Evolutionary conservation across 2,888 invertebrate species (phyloP), one percentile per base, ranked within the genome.

Genomic region (Argyra leucocephala): DNA sequence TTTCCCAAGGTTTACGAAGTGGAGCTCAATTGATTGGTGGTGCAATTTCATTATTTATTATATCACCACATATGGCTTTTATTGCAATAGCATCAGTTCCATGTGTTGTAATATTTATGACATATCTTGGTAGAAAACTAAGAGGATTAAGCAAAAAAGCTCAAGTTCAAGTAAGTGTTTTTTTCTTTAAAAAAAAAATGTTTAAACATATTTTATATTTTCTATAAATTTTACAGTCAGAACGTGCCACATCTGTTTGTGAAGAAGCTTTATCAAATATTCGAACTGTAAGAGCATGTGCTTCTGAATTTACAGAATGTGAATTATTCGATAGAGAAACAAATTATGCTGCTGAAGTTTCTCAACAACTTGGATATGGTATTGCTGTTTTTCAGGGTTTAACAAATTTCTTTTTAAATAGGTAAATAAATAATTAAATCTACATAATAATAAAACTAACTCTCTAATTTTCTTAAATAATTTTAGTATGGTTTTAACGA

Each of bases 201-300:
- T 26, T n/a, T n/a, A 26, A 26, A 7, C 4, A 26, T 26, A 26
- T 26, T 26, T 26, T 26, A 26, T 26, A 6, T 26, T 26, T 26
- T 26, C 4, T 26, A 6, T 26, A 9, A 26, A 26, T 9, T 6
- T 64, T 61, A 0, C 37, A 94, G 90, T 82, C 88, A 68, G 91
- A 95, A 71, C 89, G 88, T 75, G 87, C 95, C 0, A 93, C 93
- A 0, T 85, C 91, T 1, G 88, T 96, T 57, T 94, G 94, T 18
- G 95, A 96, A 77, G 97, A 97, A 80, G 95, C 96, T 3, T 83
- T 98, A 65, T 86, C 91, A 57, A 97, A 97, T 79, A 90, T 98
- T 70, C 83, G 95, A 63, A 97, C 96, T 1, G 97, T 98, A 0
- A 83, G 96, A 70, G 91, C 96, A 18, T 96, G 96, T 81, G 95